These are phyloP conservation scores for Phoronis australis DNA, from an alignment of 2,888 invertebrate species.

Conservation along the genomic window DNA sequence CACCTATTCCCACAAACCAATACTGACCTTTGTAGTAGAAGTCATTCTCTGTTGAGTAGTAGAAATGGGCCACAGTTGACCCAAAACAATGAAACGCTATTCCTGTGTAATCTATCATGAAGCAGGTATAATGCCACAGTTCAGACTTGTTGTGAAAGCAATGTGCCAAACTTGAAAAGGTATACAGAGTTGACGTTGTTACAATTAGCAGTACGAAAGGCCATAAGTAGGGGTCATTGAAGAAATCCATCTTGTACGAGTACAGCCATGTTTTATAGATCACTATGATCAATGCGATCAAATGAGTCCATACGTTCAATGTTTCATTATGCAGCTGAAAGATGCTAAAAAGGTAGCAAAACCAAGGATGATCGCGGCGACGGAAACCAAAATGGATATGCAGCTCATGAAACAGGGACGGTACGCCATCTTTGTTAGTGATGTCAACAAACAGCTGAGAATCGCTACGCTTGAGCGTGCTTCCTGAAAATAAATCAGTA, in stretches of 20 bases:
- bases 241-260: constrained; percentile 2
- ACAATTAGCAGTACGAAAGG: constrained; percentile 22
- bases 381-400: constrained; percentile 29
- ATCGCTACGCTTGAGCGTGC: too few relatives aligned
- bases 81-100: constrained; percentile 27
- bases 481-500: too few relatives aligned
- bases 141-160: constrained; percentile 29
- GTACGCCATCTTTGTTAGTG: too few relatives aligned
- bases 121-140: constrained; percentile 27
- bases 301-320: constrained; percentile 34
- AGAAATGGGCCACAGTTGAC: constrained; percentile 21
- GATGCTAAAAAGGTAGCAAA: constrained; percentile 26
- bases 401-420: constrained; percentile 24
- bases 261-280: constrained; percentile 6
- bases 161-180: constrained; percentile 27
- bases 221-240: constrained; percentile 9
- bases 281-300: constrained; percentile 21
- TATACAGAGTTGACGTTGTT: constrained; percentile 15
- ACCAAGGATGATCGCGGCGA: constrained; percentile 16
- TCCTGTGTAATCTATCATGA: constrained; percentile 32
- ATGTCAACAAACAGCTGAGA: too few relatives aligned
- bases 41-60: constrained; percentile 16
- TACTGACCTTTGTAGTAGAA: constrained; percentile 11
- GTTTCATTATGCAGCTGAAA: constrained; percentile 36
- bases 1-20: constrained; percentile 17